These are phyloP conservation scores for Caranx ignobilis DNA, from an alignment of 2,113 vertebrate species.

Conservation along the genomic window DNA sequence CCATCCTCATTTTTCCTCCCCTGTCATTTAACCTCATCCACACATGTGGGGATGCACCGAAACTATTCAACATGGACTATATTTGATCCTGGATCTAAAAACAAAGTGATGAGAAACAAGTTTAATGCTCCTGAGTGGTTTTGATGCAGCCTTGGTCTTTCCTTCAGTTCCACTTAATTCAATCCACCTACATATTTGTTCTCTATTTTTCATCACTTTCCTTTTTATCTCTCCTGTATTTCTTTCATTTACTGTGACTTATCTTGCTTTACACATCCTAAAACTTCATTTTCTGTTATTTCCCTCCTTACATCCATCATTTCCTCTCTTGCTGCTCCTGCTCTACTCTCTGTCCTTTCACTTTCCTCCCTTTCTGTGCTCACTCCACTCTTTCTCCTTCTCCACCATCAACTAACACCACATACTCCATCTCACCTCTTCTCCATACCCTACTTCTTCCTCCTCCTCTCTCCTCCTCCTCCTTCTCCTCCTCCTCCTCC, in stretches of 20 bases:
- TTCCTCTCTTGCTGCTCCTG: neutral
- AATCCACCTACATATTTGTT: slow-evolving; percentile 16
- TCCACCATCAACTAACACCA: neutral
- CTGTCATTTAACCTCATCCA: neutral
- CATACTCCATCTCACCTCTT: neutral
- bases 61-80: neutral
- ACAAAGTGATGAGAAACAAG: slow-evolving; percentile 1
- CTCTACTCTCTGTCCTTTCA: neutral
- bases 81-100: neutral
- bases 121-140: neutral
- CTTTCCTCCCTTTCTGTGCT: neutral
- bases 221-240: neutral
- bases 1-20: neutral
- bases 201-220: neutral
- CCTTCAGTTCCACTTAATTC: neutral
- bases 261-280: neutral
- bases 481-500: slow-evolving; percentile 23
- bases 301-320: neutral
- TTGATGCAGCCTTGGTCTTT: slow-evolving; percentile 10
- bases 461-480: neutral
- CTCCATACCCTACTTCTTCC: neutral
- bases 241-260: neutral
- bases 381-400: neutral
- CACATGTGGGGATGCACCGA: neutral
- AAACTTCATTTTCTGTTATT: neutral